Base-by-base conservation (phyloP, 2,113 vertebrate species). In the Colistium nudipinnis region DNA sequence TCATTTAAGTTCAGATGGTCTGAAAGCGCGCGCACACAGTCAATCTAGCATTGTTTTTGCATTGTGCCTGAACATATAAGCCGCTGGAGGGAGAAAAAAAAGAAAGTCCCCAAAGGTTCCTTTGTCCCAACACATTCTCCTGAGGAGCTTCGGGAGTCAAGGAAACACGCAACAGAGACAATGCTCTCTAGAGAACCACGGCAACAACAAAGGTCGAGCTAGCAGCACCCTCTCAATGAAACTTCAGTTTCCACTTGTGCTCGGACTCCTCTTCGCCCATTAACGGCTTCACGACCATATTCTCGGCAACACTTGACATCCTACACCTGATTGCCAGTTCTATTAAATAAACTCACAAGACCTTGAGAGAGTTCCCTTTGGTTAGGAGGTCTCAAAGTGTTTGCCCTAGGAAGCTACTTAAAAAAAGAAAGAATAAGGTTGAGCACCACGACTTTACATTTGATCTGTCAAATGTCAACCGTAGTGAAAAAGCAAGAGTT, bases 61-160 rank as follows among this genome's bases (percentile, higher is more conserved):
- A 70, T 35, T 52, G 57, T 49, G 57, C 57, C 63, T 74, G 43
- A 35, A 70, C 57, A 80, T 36, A 53, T 9, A 70, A 60, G 41
- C 60, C 68, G 70, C 2, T 11, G 39, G 81, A 76, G 75, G 53
- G 38, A 17, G 39, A 64, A 36, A 14, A 48, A 17, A 33, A 19
- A 48, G 33, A 8, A 55, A 38, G 56, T 84, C 70, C 77, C 81
- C 9, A 47, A 78, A 86, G 86, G 64, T 48, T 80, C 19, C n/a
- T 81, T 31, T 62, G 65, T 90, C 77, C 79, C 87, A 92, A 92
- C 79, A 87, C 73, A 81, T 76, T 82, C 78, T 90, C 90, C 86
- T 66, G 45, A 82, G 72, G 82, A 87, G 85, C 61, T 84, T 74
- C 4, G 30, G 88, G 85, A 83, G 89, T 89, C 91, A 90, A 90